These are phyloP conservation scores for Eupithecia tripunctaria DNA, from an alignment of 2,888 invertebrate genomes.

Conservation along the genomic window DNA sequence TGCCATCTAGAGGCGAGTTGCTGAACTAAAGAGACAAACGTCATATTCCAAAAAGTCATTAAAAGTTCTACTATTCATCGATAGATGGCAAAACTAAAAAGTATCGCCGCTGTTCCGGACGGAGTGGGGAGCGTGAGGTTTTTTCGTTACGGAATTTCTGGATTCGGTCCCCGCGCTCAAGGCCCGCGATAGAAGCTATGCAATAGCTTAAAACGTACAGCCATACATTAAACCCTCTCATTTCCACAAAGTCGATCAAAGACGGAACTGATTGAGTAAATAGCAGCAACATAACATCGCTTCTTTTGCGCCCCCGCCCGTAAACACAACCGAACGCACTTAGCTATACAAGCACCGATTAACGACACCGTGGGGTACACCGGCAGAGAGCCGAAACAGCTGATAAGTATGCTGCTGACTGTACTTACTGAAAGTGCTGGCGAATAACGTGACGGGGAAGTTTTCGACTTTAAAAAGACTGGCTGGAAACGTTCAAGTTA, in stretches of 20 bases:
- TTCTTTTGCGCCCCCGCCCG: conserved; percentile 38
- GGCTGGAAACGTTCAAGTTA: background rate
- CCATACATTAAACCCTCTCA: too few species aligned
- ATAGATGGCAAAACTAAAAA: too few species aligned
- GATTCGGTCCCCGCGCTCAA: too few species aligned
- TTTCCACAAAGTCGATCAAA: background rate
- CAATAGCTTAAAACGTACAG: too few species aligned
- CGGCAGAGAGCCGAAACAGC: background rate
- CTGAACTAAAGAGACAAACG: too few species aligned
- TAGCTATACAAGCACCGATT: conserved; percentile 67
- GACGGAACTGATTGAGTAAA: background rate
- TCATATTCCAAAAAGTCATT: too few species aligned
- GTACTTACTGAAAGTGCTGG: background rate
- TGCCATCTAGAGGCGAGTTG: too few species aligned
- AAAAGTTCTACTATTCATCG: too few species aligned
- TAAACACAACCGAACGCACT: conserved; percentile 52
- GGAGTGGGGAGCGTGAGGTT: too few species aligned
- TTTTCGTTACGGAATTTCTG: too few species aligned
- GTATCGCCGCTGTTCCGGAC: too few species aligned
- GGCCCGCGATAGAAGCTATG: too few species aligned
- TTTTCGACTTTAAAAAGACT: background rate
- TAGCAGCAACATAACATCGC: conserved; percentile 33
- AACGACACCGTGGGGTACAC: conserved; percentile 54
- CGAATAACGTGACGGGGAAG: background rate
- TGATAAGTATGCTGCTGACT: background rate